Evolutionary conservation across 2,113 vertebrate genomes (phyloP).

Genomic region (Muntiacus reevesi): DNA sequence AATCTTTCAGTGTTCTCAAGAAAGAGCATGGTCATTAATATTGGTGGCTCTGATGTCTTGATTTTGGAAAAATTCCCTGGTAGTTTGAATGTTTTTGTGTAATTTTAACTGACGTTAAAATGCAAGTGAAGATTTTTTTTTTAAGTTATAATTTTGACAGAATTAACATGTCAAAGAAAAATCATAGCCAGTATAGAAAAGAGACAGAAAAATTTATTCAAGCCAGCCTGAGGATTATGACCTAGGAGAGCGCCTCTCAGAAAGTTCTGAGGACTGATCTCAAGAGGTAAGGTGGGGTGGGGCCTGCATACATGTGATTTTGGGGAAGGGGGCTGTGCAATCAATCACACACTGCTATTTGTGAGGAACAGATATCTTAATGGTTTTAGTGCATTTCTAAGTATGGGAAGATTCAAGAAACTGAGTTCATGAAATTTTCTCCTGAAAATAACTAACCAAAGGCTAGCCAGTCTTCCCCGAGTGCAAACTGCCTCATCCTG

Average conservation of each 20-base stretch:
- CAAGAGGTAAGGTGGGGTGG: not conserved
- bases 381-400: not conserved
- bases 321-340: not conserved
- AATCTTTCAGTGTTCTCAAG: not conserved
- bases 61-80: not conserved
- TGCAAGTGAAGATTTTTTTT: not conserved
- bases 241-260: not conserved
- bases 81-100: not conserved
- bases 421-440: not conserved
- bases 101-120: conserved; percentile 2
- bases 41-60: not conserved
- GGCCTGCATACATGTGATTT: not conserved
- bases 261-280: not conserved
- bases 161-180: not conserved
- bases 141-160: not conserved
- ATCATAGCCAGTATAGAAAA: not conserved
- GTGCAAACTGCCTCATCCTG: not conserved
- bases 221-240: not conserved
- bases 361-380: not conserved
- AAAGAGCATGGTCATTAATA: not conserved
- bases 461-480: not conserved
- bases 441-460: not conserved
- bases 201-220: not conserved
- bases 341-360: not conserved
- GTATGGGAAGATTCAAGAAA: not conserved